Evolutionary conservation across 1,140 invertebrate species (phyloP), one percentile per base, ranked within the genome.

Genomic region (Hyphantria cunea): DNA sequence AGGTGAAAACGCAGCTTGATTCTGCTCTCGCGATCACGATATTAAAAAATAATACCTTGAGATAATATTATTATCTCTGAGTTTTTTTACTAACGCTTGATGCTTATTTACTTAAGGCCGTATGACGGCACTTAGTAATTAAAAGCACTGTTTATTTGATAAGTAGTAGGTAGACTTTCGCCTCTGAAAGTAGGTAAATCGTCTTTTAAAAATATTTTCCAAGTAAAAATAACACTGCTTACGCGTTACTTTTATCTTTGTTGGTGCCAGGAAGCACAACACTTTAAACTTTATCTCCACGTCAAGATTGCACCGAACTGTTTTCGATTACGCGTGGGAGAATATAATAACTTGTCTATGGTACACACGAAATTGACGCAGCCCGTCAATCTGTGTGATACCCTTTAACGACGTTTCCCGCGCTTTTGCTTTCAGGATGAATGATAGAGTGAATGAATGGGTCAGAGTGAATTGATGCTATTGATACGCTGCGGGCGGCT

Each of bases 401-500:
- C 55, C 47, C 49, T 33, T 14, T 32, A 59, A 58, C 54, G 64
- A 64, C 45, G 33, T 31, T 63, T 66, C 59, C 59, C 62, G 68
- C 63, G 68, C 58, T 59, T 62, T 58, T 10, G 8, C 8, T 37
- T 50, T 13, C 49, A 10, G 54, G 37, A 54, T 47, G 64, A 51
- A 54, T 50, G 64, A 66, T 64, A 63, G 68, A 62, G 56, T 48
- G 56, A 62, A 52, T 59, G 64, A 63, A 70, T 60, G 49, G 52
- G 51, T 48, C 51, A 47, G 25, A 42, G 31, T 32, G 63, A 25
- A 25, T 25, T 25, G 17, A 25, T 25, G 17, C 17, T 42, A 42
- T 50, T 56, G 41, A 56, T 42, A 53, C 55, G 34, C 65, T 44
- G 65, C 65, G 65, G 65, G 65, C 45, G 65, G 65, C 45, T 61